A percentile compares a stretch with the other conserved stretches of the same genome.
These are phyloP conservation scores for Arion vulgaris DNA, from an alignment of 1,140 invertebrate genomes.

Conservation along the genomic window DNA sequence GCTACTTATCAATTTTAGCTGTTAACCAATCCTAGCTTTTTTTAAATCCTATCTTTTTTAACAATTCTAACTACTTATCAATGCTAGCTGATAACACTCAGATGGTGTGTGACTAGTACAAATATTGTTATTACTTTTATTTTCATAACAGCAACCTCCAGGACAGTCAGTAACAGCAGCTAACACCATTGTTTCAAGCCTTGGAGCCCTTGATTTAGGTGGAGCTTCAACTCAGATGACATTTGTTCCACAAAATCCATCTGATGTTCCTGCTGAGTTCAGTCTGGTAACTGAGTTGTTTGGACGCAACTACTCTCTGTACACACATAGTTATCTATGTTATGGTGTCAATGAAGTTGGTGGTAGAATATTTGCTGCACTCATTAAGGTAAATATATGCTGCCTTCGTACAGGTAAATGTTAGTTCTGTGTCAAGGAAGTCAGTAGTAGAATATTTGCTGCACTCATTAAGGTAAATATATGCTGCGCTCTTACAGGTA, in stretches of 20 bases:
- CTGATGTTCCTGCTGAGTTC: slow-evolving; percentile 46
- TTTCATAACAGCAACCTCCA: slow-evolving; percentile 30
- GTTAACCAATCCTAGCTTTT: too few relatives aligned
- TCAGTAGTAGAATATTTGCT: slow-evolving; percentile 52
- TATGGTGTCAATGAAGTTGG: slow-evolving; percentile 73
- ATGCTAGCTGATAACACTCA: too few relatives aligned
- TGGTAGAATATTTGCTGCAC: slow-evolving; percentile 52
- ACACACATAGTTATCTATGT: slow-evolving; percentile 75
- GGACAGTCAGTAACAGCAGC: not conserved
- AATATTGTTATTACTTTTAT: not conserved
- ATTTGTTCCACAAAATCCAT: slow-evolving; percentile 62
- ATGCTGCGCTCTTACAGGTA: too few relatives aligned
- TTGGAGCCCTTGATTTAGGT: slow-evolving; percentile 75
- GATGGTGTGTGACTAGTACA: too few relatives aligned
- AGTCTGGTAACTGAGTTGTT: slow-evolving; percentile 66
- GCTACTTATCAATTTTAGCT: too few relatives aligned
- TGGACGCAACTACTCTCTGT: slow-evolving; percentile 72
- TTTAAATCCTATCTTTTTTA: too few relatives aligned
- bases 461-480: not conserved
- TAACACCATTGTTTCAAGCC: slow-evolving; percentile 43
- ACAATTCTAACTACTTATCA: too few relatives aligned
- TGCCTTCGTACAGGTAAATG: too few relatives aligned
- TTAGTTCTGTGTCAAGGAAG: slow-evolving; percentile 73
- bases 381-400: not conserved
- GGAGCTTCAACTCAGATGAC: slow-evolving; percentile 77